Base-by-base conservation (phyloP, 2,888 invertebrate species). In the Acanthococcus lagerstroemiae region DNA sequence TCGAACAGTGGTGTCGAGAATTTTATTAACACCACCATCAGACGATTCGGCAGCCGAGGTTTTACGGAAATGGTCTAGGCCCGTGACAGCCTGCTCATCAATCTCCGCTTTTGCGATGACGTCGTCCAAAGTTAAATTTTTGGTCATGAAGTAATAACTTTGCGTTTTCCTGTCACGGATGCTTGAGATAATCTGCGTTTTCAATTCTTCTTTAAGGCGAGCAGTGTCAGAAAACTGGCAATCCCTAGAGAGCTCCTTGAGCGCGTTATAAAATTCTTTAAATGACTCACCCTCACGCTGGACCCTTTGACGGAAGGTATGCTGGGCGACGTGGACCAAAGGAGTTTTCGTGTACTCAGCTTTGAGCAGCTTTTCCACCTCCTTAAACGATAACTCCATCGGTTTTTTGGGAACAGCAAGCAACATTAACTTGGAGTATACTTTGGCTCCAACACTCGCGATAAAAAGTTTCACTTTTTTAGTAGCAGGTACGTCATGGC, bases 121-220 rank as follows among this genome's bases (percentile, higher is more conserved):
- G 17, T 48, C 17, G 6, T 48, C 15, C n/a, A n/a, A 12, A 7
- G 37, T 37, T 37, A 37, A 37, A 37, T 37, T 37, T 37, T 7
- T 7, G 7, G 37, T 37, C 15, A 12, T 12, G 37, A 37, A 37
- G 15, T 9, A 37, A 37, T 37, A 37, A 37, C 15, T 37, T 12
- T 37, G 37, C 7, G 37, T 37, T 9, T 37, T 37, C 37, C 15
- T 37, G 15, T 37, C 15, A 12, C 37, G n/a, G n/a, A n/a, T n/a
- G n/a, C n/a, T n/a, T n/a, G n/a, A n/a, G n/a, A n/a, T n/a, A n/a
- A 48, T 48, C 17, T 48, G 48, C 48, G 48, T 17, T 48, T 48
- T 48, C 6, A 48, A 17, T 48, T 48, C 48, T 48, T 48, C 48
- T n/a, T 48, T 48, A 6, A 48, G 17, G 12, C 48, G 12, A n/a